These are phyloP conservation scores for Drosophila kohkoa DNA, from an alignment of 1,140 invertebrate genomes.

Conservation along the genomic window DNA sequence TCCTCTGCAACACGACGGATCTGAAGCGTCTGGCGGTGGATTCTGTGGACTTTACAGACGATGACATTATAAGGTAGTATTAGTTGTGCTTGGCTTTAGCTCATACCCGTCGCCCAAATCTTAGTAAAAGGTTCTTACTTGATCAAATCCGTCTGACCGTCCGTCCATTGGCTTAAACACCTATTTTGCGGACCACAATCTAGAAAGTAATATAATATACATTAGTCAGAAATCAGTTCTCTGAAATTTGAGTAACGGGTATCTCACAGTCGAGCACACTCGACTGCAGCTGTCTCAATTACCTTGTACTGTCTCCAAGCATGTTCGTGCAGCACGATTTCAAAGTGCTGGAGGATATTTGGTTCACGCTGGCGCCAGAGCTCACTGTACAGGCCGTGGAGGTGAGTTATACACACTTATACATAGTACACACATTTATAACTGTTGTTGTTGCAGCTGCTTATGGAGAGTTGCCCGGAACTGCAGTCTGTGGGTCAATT, in stretches of 20 bases:
- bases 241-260: too few relatives aligned
- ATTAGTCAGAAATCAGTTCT: too few relatives aligned
- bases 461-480: slow-evolving; percentile 88
- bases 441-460: slow-evolving; percentile 44
- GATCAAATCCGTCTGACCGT: neutral
- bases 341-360: slow-evolving; percentile 87
- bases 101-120: too few relatives aligned
- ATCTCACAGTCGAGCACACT: too few relatives aligned
- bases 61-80: slow-evolving; percentile 87
- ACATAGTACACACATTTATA: neutral
- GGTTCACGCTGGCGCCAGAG: slow-evolving; percentile 88
- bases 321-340: slow-evolving; percentile 87
- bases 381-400: slow-evolving; percentile 87
- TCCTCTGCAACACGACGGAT: slow-evolving; percentile 87
- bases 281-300: too few relatives aligned
- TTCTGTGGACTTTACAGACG: slow-evolving; percentile 85
- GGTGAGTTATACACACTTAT: slow-evolving; percentile 55
- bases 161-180: slow-evolving; percentile 6
- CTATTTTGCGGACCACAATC: too few relatives aligned
- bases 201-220: too few relatives aligned
- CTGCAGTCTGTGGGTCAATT: slow-evolving; percentile 87
- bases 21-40: slow-evolving; percentile 88
- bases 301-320: slow-evolving; percentile 46
- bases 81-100: too few relatives aligned
- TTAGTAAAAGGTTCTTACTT: too few relatives aligned